phyloP scores from a whole-genome alignment of 2,888 invertebrate species.

The Ceramica pisi region DNA sequence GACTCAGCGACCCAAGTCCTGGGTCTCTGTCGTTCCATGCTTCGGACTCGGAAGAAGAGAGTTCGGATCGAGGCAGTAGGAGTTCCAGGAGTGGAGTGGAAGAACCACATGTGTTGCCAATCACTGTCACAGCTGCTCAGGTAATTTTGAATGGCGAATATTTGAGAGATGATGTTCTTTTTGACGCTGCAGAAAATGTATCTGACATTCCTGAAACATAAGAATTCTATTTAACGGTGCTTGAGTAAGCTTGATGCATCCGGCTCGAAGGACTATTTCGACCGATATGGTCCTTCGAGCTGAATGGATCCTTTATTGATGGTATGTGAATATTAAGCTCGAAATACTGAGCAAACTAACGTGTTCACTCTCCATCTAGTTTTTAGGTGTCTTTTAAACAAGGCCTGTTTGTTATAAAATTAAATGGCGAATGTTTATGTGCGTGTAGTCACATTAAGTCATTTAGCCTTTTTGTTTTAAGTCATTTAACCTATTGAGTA shows the following conservation, averaged over 20 bases:
- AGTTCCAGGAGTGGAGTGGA: slow-evolving; percentile 75
- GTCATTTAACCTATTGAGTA: background rate
- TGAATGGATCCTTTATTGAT: background rate
- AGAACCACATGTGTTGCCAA: slow-evolving; percentile 75
- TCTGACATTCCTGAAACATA: background rate
- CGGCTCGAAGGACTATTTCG: background rate
- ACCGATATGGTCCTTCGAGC: slow-evolving; percentile 17
- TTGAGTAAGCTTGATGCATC: background rate
- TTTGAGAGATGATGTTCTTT: background rate
- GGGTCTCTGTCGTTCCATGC: slow-evolving; percentile 81
- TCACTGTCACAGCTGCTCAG: slow-evolving; percentile 78
- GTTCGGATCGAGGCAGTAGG: slow-evolving; percentile 77
- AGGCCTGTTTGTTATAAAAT: background rate
- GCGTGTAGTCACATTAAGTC: background rate
- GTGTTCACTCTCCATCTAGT: background rate
- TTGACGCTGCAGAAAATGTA: background rate
- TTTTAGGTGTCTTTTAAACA: background rate
- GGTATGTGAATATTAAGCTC: background rate
- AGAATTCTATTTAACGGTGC: background rate
- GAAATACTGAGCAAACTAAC: background rate
- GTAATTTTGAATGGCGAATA: slow-evolving; percentile 64
- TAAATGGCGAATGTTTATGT: background rate
- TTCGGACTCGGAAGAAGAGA: slow-evolving; percentile 87
- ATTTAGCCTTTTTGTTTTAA: background rate
- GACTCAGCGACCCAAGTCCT: slow-evolving; percentile 86